Evolutionary conservation across 1,140 invertebrate species (phyloP).

Genomic region (Lamellibrachia luymesi): DNA sequence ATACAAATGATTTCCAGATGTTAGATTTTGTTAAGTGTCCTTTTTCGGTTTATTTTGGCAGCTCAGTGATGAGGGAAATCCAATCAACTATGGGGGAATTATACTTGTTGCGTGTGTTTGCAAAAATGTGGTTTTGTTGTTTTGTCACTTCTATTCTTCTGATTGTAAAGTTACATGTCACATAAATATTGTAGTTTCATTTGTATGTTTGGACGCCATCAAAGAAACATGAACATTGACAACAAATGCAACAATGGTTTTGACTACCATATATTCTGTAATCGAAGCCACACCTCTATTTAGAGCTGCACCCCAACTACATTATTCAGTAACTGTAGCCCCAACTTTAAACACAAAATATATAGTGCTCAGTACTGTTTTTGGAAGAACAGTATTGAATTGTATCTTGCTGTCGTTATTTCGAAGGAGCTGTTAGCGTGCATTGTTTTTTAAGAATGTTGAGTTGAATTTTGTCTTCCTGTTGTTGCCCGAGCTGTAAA

Average conservation of each 20-base stretch:
- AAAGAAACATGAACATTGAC: background rate
- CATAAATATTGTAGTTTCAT: background rate
- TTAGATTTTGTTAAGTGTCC: background rate
- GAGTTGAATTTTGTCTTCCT: background rate
- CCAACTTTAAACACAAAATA: too few species aligned
- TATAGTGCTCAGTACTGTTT: too few species aligned
- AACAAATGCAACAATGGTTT: background rate
- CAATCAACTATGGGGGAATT: background rate
- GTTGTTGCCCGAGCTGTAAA: background rate
- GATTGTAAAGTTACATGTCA: background rate
- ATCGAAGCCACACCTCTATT: background rate
- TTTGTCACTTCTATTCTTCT: background rate
- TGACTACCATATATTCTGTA: background rate
- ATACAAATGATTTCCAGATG: background rate
- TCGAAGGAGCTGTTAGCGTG: background rate
- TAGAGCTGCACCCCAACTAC: background rate
- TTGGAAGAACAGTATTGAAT: too few species aligned
- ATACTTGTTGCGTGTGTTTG: too few species aligned
- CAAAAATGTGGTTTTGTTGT: background rate
- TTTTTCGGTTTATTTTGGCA: background rate
- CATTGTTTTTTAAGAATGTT: background rate
- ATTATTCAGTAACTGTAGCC: background rate
- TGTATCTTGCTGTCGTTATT: background rate
- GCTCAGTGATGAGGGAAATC: background rate
- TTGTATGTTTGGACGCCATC: background rate